Evolutionary conservation across 2,888 invertebrate genomes (phyloP).

Genomic region (Caenorhabditis sinica): DNA sequence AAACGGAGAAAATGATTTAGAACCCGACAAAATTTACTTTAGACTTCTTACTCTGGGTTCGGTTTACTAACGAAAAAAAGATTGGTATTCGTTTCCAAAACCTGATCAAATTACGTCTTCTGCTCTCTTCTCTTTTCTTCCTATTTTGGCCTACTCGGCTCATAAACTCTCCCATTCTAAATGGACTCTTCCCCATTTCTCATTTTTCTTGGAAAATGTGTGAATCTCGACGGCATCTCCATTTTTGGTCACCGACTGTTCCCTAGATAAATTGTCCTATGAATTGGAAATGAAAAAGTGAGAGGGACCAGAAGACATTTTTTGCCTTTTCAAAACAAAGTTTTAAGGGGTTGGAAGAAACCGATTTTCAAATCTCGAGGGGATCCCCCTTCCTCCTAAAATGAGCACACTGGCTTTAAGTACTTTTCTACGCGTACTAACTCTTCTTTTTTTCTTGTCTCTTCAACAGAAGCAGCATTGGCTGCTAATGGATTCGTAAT

Average conservation of each 20-base stretch:
- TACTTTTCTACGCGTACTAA: slow-evolving; percentile 39
- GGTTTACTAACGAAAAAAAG: not conserved
- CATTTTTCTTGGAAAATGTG: slow-evolving; percentile 2
- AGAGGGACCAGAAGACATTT: not conserved
- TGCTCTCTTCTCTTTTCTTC: slow-evolving; percentile 4
- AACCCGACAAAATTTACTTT: not conserved
- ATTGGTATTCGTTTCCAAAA: slow-evolving; percentile 11
- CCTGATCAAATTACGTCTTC: slow-evolving; percentile 56
- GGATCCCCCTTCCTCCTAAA: not conserved
- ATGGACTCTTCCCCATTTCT: not conserved
- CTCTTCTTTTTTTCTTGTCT: not conserved
- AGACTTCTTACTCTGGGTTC: not conserved
- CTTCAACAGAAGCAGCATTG: too few relatives aligned
- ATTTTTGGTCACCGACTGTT: not conserved
- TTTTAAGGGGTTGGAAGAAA: slow-evolving; percentile 11
- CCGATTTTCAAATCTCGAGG: slow-evolving; percentile 60
- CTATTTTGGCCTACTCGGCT: slow-evolving; percentile 1
- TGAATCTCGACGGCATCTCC: not conserved
- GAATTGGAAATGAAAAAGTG: slow-evolving; percentile 22
- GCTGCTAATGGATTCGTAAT: slow-evolving; percentile 55
- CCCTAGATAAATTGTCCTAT: slow-evolving; percentile 14
- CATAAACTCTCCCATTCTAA: slow-evolving; percentile 19
- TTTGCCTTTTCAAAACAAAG: slow-evolving; percentile 17
- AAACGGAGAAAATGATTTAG: slow-evolving; percentile 8
- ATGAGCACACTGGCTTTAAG: slow-evolving; percentile 42